Evolutionary conservation across 2,797 vertebrate genomes (phyloP).

Genomic region (Lepus oiostolus): DNA sequence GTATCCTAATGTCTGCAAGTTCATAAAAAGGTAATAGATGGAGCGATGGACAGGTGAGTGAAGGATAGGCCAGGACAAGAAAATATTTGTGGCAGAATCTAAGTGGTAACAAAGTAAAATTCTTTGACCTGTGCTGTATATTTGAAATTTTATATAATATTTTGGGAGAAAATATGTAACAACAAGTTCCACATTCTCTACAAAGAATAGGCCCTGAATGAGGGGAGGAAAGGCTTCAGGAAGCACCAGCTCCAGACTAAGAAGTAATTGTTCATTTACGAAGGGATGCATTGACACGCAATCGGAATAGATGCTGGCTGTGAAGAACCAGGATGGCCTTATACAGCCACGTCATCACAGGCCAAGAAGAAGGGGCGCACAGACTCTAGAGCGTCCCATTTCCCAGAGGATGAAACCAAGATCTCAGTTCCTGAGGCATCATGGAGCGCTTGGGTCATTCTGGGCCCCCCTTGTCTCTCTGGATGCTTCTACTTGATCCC

Average conservation of each 20-base stretch:
- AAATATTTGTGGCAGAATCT: constrained; percentile 36
- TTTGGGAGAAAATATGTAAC: not conserved
- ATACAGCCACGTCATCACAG: not conserved
- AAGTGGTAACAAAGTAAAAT: constrained; percentile 38
- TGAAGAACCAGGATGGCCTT: not conserved
- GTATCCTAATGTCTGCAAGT: not conserved
- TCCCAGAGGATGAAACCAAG: not conserved
- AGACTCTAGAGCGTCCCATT: constrained; percentile 31
- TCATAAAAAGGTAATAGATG: not conserved
- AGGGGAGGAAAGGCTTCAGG: too few relatives aligned
- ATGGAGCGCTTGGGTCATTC: not conserved
- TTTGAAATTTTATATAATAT: constrained; percentile 45
- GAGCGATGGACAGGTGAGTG: not conserved
- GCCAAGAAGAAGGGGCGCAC: not conserved
- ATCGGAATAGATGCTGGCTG: not conserved
- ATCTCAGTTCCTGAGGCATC: not conserved
- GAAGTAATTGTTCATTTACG: too few relatives aligned
- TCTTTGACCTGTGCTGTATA: not conserved
- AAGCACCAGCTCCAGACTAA: too few relatives aligned
- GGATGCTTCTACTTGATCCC: not conserved
- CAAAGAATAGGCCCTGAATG: not conserved
- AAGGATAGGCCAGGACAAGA: not conserved
- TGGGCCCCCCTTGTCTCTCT: not conserved
- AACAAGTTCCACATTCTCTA: not conserved
- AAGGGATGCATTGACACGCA: not conserved